Evolutionary conservation across 2,888 invertebrate genomes (phyloP).

Genomic region (Agonopterix alstromeriana): DNA sequence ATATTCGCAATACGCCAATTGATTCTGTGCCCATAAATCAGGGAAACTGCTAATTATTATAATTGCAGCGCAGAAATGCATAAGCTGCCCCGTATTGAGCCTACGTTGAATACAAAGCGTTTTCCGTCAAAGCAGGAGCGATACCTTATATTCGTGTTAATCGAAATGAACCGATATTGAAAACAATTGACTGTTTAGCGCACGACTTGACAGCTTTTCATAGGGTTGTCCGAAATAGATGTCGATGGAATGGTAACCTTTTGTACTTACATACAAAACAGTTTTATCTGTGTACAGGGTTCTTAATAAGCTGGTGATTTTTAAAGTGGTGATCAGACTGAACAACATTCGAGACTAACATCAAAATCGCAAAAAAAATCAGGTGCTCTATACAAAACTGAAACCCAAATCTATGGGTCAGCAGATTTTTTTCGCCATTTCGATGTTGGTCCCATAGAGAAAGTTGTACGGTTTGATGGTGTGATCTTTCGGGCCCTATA

Average conservation of each 20-base stretch:
- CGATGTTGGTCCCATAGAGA: too few species aligned
- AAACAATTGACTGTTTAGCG: constrained; percentile 71
- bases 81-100: constrained; percentile 24
- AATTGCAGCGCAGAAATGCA: constrained; percentile 56
- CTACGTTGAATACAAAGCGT: constrained; percentile 48
- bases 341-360: too few species aligned
- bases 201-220: constrained; percentile 49
- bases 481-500: too few species aligned
- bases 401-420: too few species aligned
- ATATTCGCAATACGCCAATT: not conserved
- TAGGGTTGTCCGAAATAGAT: constrained; percentile 23
- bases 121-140: constrained; percentile 58
- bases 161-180: constrained; percentile 70
- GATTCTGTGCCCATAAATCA: not conserved
- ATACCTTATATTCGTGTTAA: constrained; percentile 67
- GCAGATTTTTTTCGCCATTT: too few species aligned
- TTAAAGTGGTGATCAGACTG: too few species aligned
- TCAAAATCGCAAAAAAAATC: too few species aligned
- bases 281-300: too few species aligned
- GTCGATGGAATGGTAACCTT: constrained; percentile 17
- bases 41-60: constrained; percentile 13
- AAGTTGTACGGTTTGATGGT: too few species aligned
- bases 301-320: too few species aligned
- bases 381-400: too few species aligned
- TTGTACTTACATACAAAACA: not conserved